Evolutionary conservation across 2,888 invertebrate genomes (phyloP).

Genomic region (Clitarchus hookeri): DNA sequence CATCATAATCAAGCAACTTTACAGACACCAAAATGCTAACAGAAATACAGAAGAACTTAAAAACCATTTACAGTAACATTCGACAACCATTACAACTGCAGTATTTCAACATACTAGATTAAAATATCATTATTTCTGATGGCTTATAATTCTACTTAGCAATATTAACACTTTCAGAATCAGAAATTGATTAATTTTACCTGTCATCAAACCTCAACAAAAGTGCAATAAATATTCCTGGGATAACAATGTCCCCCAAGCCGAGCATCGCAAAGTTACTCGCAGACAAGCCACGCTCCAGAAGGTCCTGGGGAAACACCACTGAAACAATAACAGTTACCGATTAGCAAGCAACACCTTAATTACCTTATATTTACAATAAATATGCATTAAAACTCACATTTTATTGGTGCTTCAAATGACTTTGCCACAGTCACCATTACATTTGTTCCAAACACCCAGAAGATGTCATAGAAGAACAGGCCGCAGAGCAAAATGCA

Average conservation of each 20-base stretch:
- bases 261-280: slow-evolving; percentile 99
- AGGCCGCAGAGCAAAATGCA: slow-evolving; percentile 93
- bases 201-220: slow-evolving; percentile 91
- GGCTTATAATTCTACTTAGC: too few species aligned
- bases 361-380: not conserved
- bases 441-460: slow-evolving; percentile 99
- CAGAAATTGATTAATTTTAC: slow-evolving; percentile 48
- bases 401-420: slow-evolving; percentile 98
- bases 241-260: slow-evolving; percentile 98
- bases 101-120: too few species aligned
- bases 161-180: too few species aligned
- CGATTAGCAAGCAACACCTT: too few species aligned
- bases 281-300: slow-evolving; percentile 87
- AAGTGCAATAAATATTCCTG: slow-evolving; percentile 98
- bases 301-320: slow-evolving; percentile 97
- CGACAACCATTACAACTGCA: too few species aligned
- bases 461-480: slow-evolving; percentile 98
- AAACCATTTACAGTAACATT: too few species aligned
- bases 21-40: too few species aligned
- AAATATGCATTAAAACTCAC: slow-evolving; percentile 58
- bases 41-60: too few species aligned
- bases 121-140: too few species aligned
- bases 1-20: too few species aligned
- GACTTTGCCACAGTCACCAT: slow-evolving; percentile 99
- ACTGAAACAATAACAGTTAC: slow-evolving; percentile 59